Conservation (phyloP, 1,140 invertebrate genomes). For the Varroa destructor region DNA sequence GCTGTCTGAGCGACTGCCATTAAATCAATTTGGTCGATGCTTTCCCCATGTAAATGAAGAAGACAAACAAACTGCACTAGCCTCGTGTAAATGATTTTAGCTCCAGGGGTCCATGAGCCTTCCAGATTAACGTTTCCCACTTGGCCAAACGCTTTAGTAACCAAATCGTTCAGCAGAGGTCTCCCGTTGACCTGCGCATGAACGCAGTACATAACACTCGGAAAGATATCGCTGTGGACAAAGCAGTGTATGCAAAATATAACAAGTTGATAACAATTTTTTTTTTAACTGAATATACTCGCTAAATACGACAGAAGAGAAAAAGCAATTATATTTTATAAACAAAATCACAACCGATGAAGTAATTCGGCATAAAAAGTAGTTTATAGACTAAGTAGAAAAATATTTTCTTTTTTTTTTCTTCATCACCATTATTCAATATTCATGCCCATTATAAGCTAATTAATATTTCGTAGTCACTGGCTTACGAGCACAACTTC, state of each 20-base stretch:
- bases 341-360: too few species aligned
- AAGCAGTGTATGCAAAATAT: background rate
- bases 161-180: background rate
- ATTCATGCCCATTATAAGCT: too few species aligned
- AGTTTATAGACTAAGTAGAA: too few species aligned
- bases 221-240: background rate
- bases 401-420: too few species aligned
- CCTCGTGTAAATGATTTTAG: background rate
- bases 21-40: background rate
- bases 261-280: background rate
- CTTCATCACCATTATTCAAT: too few species aligned
- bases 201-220: background rate
- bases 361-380: too few species aligned
- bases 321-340: too few species aligned
- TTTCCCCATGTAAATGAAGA: background rate
- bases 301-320: too few species aligned
- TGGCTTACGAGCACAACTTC: conserved; percentile 6
- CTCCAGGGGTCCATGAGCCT: too few species aligned
- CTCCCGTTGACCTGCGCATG: background rate
- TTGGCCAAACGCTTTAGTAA: background rate
- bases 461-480: too few species aligned
- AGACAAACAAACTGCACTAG: conserved; percentile 20
- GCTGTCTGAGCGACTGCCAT: background rate
- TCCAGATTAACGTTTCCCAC: too few species aligned
- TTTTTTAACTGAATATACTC: background rate